phyloP scores from a whole-genome alignment of 2,888 invertebrate species.

The Agrochola lychnidis region DNA sequence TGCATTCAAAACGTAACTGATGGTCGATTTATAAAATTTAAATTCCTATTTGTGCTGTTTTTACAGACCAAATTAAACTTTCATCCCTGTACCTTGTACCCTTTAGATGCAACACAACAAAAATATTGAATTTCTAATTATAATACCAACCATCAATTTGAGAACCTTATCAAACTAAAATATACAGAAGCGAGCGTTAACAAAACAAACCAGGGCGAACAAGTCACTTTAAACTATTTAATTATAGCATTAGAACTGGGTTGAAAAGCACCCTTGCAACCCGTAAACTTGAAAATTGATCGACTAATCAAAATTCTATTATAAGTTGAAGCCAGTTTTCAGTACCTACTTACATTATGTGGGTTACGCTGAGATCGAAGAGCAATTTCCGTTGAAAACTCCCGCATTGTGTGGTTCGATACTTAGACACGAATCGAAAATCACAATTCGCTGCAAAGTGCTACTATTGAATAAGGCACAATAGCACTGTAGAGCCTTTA shows the following conservation, averaged over 20 bases:
- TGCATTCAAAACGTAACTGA: background rate
- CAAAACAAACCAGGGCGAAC: constrained; percentile 18
- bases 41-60: background rate
- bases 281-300: constrained; percentile 37
- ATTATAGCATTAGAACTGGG: constrained; percentile 11
- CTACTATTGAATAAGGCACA: background rate
- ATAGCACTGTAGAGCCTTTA: no score
- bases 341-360: constrained; percentile 20
- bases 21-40: background rate
- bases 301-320: constrained; percentile 51
- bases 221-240: constrained; percentile 35
- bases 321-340: constrained; percentile 25
- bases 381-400: constrained; percentile 13
- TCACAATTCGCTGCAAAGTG: background rate
- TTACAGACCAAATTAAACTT: background rate
- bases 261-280: constrained; percentile 9
- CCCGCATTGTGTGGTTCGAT: background rate
- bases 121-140: background rate
- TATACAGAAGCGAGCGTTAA: background rate
- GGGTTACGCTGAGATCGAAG: background rate
- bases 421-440: background rate
- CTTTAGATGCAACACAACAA: background rate
- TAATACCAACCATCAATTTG: background rate
- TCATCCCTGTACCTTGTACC: no score
- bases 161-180: background rate